Conservation (phyloP, 2,113 vertebrate species). For the Oncorhynchus gorbuscha region DNA sequence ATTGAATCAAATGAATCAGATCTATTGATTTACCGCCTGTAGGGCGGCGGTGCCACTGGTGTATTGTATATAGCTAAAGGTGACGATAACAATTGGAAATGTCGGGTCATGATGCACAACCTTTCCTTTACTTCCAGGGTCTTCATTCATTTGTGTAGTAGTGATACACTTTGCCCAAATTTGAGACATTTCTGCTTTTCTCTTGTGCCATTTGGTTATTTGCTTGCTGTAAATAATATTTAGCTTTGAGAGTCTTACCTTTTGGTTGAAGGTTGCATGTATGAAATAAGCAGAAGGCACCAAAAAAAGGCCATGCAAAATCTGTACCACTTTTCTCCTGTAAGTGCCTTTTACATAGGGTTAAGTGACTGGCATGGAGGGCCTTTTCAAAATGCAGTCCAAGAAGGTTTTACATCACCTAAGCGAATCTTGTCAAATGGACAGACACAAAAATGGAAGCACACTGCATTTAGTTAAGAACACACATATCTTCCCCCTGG, state of each 20-base stretch:
- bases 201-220: slow-evolving; percentile 18
- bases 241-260: slow-evolving; percentile 34
- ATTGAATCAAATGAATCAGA: not conserved
- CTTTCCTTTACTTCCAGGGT: slow-evolving; percentile 21
- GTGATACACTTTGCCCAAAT: not conserved
- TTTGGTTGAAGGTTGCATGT: slow-evolving; percentile 58
- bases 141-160: not conserved
- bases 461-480: slow-evolving; percentile 51
- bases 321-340: slow-evolving; percentile 60
- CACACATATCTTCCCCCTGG: slow-evolving; percentile 35
- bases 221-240: not conserved
- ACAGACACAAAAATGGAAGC: slow-evolving; percentile 40
- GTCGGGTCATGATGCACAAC: slow-evolving; percentile 27
- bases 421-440: slow-evolving; percentile 18
- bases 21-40: no score
- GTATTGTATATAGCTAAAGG: slow-evolving; percentile 1
- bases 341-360: slow-evolving; percentile 69
- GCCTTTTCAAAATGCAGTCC: slow-evolving; percentile 48
- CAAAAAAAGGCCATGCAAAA: slow-evolving; percentile 29
- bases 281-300: slow-evolving; percentile 59
- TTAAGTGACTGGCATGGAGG: slow-evolving; percentile 59
- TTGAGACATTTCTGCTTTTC: slow-evolving; percentile 50
- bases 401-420: slow-evolving; percentile 23
- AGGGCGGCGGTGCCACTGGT: not conserved
- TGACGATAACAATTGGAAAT: slow-evolving; percentile 40